Percentiles rank a stretch among this genome's conserved stretches.
Evolutionary conservation across 2,888 invertebrate genomes (phyloP).

Genomic region (Stenurella melanura): DNA sequence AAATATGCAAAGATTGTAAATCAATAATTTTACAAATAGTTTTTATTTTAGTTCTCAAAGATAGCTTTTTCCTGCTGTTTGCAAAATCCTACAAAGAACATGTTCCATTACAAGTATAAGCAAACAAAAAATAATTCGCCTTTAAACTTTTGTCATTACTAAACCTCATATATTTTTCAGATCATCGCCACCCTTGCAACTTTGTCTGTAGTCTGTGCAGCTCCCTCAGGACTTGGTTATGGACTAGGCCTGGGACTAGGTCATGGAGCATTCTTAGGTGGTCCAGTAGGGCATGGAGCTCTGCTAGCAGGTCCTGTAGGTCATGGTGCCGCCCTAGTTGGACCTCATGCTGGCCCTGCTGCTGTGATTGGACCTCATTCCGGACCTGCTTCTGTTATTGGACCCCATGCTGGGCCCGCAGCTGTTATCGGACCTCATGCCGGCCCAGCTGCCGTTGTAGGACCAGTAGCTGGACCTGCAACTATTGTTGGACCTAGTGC

Average conservation of each 20-base stretch:
- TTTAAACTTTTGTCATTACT: too few relatives aligned
- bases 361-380: constrained; percentile 8
- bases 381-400: not conserved
- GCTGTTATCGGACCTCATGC: not conserved
- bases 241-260: not conserved
- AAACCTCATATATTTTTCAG: constrained; percentile 13
- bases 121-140: too few relatives aligned
- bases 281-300: too few relatives aligned
- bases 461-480: constrained; percentile 43
- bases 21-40: too few relatives aligned
- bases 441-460: not conserved
- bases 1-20: too few relatives aligned
- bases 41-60: too few relatives aligned
- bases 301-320: too few relatives aligned
- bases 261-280: not conserved
- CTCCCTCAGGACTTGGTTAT: not conserved
- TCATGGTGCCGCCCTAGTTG: too few relatives aligned
- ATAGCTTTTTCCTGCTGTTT: too few relatives aligned
- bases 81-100: too few relatives aligned
- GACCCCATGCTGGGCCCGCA: not conserved
- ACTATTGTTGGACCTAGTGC: constrained; percentile 53
- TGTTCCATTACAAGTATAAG: too few relatives aligned
- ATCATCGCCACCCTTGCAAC: constrained; percentile 21
- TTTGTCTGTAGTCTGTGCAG: not conserved
- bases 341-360: constrained; percentile 27